Evolutionary conservation across 2,888 invertebrate species (phyloP), one percentile per base, ranked within the genome.

Genomic region (Thera britannica): DNA sequence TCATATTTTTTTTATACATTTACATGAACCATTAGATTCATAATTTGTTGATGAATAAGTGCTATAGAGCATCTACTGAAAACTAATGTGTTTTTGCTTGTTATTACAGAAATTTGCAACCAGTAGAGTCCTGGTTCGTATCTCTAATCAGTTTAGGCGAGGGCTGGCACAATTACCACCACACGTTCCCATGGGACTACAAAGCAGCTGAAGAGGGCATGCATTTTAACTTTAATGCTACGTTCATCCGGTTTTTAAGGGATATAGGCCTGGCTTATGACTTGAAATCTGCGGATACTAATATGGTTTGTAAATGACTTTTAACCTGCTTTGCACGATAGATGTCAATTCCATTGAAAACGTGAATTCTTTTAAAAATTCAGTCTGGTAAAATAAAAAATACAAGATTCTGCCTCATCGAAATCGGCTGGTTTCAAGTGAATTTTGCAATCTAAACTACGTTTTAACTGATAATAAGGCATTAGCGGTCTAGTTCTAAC

Each of bases 81-180:
- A 2, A 9, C 2, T 6, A 1, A 9, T 46, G 44, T 1, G 9
- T 46, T 46, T 56, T 57, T 57, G 8, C 23, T 1, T 52, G n/a
- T 34, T 34, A 34, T 44, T 58, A 12, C 46, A 58, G 58, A 46
- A 46, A 35, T 44, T 46, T 58, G 23, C 58, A 34, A 4, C 46
- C 58, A 58, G 58, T 46, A 11, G 58, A 58, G 46, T 34, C 44
- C n/a, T 57, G 57, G 57, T 57, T 57, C 12, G 57, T 41, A 23
- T 58, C 58, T 2, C 48, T 58, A 6, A 46, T 44, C 2, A 46
- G 11, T 2, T 46, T 5, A 4, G 58, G 58, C 11, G 58, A 58
- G 46, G 58, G 58, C 46, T 58, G 58, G 46, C 58, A 57, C 9
- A 57, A 57, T 41, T 57, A 57, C 23, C 57, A 57, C 57, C 57